Evolutionary conservation across 2,888 invertebrate species (phyloP).

Genomic region (Halictus ligatus): DNA sequence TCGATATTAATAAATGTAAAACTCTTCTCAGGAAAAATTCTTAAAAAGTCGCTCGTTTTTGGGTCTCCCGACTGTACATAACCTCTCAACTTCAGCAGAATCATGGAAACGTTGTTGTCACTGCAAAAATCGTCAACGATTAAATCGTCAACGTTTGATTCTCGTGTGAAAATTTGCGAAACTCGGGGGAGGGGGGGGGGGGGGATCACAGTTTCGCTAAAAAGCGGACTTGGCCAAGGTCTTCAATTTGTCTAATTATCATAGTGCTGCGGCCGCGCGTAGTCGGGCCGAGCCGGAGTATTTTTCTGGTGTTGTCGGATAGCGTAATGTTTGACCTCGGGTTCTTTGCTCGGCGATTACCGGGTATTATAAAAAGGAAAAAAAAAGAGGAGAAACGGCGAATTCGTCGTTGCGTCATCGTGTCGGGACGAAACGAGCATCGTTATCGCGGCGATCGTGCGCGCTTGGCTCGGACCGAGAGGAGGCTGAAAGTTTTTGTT

Average conservation of each 20-base stretch:
- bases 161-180: neutral
- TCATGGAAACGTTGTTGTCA: too few relatives aligned
- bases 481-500: neutral
- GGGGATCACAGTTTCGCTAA: neutral
- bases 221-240: neutral
- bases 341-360: neutral
- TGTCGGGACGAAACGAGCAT: neutral
- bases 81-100: too few relatives aligned
- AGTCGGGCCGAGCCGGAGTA: neutral
- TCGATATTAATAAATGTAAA: too few relatives aligned
- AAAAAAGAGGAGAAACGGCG: neutral
- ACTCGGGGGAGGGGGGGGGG: too few relatives aligned
- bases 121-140: too few relatives aligned
- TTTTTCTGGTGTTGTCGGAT: neutral
- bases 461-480: neutral
- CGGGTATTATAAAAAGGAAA: neutral
- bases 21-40: too few relatives aligned
- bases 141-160: neutral
- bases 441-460: neutral
- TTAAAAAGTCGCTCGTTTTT: too few relatives aligned
- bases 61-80: too few relatives aligned
- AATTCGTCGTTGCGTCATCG: neutral
- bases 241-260: neutral
- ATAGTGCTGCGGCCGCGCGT: neutral
- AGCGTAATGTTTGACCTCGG: constrained; percentile 3